Conservation (phyloP, 2,888 invertebrate species). For the Seira ritae region DNA sequence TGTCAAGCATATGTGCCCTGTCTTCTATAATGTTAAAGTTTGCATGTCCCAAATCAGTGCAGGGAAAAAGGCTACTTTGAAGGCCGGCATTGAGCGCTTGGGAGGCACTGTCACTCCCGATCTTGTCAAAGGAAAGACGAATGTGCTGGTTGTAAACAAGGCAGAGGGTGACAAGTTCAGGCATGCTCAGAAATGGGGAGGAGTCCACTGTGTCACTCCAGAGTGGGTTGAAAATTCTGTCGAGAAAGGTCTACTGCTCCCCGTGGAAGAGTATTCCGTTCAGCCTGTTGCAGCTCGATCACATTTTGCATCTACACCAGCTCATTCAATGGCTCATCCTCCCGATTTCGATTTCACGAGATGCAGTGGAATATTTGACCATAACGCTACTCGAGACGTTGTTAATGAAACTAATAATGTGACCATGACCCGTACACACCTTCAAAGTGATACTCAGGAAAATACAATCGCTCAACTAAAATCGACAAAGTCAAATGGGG, state of each 20-base stretch:
- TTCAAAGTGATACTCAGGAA: constrained; percentile 13
- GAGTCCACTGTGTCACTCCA: constrained; percentile 83
- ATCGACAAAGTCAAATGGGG: constrained; percentile 79
- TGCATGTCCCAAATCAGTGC: constrained; percentile 86
- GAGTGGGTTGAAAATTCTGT: constrained; percentile 90
- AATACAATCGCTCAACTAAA: constrained; percentile 23
- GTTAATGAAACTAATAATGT: constrained; percentile 23
- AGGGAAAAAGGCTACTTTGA: constrained; percentile 79
- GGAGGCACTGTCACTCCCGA: constrained; percentile 79
- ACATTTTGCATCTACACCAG: constrained; percentile 53
- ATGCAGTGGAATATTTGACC: constrained; percentile 27
- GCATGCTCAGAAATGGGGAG: constrained; percentile 79
- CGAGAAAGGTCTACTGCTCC: constrained; percentile 82
- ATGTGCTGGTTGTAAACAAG: constrained; percentile 78
- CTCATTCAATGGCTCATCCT: constrained; percentile 37
- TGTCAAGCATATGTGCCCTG: constrained; percentile 80
- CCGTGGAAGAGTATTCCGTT: constrained; percentile 80
- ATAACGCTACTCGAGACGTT: background rate
- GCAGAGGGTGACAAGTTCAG: constrained; percentile 84
- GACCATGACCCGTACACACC: background rate
- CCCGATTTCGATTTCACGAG: constrained; percentile 35
- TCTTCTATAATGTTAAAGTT: constrained; percentile 87
- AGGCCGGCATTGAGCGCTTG: constrained; percentile 35
- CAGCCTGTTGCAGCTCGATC: constrained; percentile 74
- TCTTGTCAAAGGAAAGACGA: constrained; percentile 78